These are phyloP conservation scores for Limnephilus marmoratus DNA, from an alignment of 2,888 invertebrate species.

Conservation along the genomic window DNA sequence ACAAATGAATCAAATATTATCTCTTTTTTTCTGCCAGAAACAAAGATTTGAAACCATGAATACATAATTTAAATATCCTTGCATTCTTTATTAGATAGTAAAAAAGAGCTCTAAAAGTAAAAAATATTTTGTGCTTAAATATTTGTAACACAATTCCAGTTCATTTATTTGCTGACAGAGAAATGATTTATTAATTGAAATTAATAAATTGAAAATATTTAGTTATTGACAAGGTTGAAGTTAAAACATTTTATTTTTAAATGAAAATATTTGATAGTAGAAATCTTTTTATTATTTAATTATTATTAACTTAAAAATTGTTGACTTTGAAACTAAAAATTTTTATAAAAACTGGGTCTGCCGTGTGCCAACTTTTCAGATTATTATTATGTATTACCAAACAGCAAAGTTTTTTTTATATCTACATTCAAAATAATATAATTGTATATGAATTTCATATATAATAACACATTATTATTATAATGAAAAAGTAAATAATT, in stretches of 20 bases:
- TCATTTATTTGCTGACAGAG: background rate
- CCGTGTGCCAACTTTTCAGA: background rate
- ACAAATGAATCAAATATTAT: background rate
- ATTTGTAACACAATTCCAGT: background rate
- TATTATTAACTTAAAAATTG: background rate
- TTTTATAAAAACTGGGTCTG: background rate
- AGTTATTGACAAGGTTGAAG: background rate
- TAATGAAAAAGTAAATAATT: constrained; percentile 37
- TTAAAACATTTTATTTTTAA: background rate
- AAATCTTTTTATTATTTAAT: background rate
- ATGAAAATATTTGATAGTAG: background rate
- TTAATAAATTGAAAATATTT: background rate
- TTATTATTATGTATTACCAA: background rate
- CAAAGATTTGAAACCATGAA: background rate
- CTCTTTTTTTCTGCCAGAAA: background rate
- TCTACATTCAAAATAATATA: constrained; percentile 33
- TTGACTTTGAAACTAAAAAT: background rate
- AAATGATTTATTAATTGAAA: background rate
- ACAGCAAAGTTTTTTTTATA: background rate
- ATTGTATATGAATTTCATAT: background rate
- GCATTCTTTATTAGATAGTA: background rate
- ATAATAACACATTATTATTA: background rate
- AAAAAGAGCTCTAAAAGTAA: background rate
- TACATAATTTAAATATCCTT: background rate
- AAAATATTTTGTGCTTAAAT: background rate